A percentile compares a stretch with the other conserved stretches of the same genome.
These are phyloP conservation scores for Byasa hedistus DNA, from an alignment of 2,888 invertebrate species.

Conservation along the genomic window DNA sequence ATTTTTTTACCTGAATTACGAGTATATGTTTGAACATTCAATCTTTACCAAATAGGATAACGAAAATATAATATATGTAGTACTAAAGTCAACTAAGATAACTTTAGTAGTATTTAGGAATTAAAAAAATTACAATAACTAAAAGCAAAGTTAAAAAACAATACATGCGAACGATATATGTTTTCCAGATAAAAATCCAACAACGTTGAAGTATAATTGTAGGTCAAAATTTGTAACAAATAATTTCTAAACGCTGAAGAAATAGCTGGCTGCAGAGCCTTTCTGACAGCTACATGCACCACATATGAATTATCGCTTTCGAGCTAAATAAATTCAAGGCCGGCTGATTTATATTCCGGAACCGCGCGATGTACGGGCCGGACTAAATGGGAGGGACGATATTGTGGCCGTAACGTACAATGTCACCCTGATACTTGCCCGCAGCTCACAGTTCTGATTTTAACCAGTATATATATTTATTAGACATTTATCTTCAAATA, in stretches of 20 bases:
- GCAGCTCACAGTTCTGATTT: not conserved
- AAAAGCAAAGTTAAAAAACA: no score
- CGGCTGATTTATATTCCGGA: conserved; percentile 23
- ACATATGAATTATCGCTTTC: conserved; percentile 2
- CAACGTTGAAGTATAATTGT: no score
- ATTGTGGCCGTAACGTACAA: not conserved
- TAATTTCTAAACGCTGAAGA: not conserved
- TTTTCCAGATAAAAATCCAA: no score
- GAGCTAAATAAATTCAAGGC: conserved; percentile 11
- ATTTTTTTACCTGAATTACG: no score
- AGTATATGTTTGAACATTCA: no score
- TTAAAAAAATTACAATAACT: no score
- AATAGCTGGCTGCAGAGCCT: not conserved
- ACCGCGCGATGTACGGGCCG: conserved; percentile 18
- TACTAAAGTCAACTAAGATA: no score
- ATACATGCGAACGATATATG: no score
- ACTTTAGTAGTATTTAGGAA: no score
- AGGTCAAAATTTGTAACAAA: not conserved
- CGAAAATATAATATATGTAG: no score
- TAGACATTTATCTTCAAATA: no score
- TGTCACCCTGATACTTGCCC: not conserved
- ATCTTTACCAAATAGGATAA: no score
- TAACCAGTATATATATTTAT: not conserved
- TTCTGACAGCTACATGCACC: not conserved
- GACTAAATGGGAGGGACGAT: conserved; percentile 11